Percentiles rank a stretch among this genome's conserved stretches.
Conservation (phyloP, 2,888 invertebrate species). For the Pristionchus entomophagus region DNA sequence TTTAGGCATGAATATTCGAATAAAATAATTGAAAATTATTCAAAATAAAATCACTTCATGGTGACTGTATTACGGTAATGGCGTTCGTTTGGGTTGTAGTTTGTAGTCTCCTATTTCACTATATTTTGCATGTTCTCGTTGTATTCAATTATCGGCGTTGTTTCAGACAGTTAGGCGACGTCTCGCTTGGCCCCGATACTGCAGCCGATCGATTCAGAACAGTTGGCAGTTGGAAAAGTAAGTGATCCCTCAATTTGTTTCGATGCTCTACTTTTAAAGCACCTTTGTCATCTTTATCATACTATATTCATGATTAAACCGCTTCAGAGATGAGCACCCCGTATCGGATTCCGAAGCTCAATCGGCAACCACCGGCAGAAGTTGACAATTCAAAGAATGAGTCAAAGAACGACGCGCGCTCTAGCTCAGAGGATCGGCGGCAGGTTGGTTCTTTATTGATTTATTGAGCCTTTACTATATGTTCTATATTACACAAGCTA, state of each 20-base stretch:
- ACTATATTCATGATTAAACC: too few species aligned
- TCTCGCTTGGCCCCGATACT: slow-evolving; percentile 35
- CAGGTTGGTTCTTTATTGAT: neutral
- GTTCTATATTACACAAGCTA: too few species aligned
- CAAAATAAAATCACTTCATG: neutral
- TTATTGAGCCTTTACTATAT: neutral
- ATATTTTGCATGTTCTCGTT: neutral
- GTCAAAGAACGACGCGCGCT: neutral
- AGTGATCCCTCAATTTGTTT: neutral
- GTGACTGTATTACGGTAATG: neutral
- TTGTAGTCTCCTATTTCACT: neutral
- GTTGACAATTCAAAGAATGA: neutral
- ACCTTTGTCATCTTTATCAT: neutral
- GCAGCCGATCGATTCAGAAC: slow-evolving; percentile 10
- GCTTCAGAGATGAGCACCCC: slow-evolving; percentile 1
- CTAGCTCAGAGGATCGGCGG: neutral
- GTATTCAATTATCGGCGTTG: neutral
- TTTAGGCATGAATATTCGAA: neutral
- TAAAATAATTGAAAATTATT: neutral
- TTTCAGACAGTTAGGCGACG: slow-evolving; percentile 17
- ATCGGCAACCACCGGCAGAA: neutral
- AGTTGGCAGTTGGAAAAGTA: neutral
- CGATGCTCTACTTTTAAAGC: neutral
- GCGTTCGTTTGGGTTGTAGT: neutral
- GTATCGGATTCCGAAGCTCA: neutral